phyloP scores from a whole-genome alignment of 1,140 invertebrate genomes.

The Heliconius hermathena region DNA sequence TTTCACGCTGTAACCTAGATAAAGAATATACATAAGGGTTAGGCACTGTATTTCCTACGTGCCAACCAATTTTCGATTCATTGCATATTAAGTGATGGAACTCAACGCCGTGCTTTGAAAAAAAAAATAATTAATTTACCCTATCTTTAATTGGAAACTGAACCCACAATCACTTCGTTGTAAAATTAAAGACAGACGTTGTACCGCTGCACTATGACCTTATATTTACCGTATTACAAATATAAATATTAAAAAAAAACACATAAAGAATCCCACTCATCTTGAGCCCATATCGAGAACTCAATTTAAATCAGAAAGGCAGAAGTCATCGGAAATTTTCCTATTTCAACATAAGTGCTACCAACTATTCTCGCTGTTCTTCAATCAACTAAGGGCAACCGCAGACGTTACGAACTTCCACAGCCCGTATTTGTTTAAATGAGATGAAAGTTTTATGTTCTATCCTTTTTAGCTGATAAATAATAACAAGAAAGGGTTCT shows the following conservation, averaged over 20 bases:
- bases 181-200: no score
- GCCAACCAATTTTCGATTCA: no score
- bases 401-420: not conserved
- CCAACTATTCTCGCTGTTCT: not conserved
- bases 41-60: no score
- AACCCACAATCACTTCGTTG: no score
- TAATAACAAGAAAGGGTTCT: constrained; percentile 9
- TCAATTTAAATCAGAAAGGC: not conserved
- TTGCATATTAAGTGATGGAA: no score
- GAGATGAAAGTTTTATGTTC: constrained; percentile 24
- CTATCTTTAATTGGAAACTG: no score
- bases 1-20: no score
- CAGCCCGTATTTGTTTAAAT: constrained; percentile 16
- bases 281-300: not conserved
- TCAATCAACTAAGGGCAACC: not conserved
- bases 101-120: no score
- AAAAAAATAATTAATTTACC: no score
- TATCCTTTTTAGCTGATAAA: constrained; percentile 13
- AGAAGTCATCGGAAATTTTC: not conserved
- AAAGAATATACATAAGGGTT: no score
- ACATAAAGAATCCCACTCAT: not conserved
- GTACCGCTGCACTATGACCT: no score
- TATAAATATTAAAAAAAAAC: not conserved
- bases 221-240: not conserved
- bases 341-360: not conserved